Evolutionary conservation across 1,140 invertebrate species (phyloP).

Genomic region (Oppia nitens): DNA sequence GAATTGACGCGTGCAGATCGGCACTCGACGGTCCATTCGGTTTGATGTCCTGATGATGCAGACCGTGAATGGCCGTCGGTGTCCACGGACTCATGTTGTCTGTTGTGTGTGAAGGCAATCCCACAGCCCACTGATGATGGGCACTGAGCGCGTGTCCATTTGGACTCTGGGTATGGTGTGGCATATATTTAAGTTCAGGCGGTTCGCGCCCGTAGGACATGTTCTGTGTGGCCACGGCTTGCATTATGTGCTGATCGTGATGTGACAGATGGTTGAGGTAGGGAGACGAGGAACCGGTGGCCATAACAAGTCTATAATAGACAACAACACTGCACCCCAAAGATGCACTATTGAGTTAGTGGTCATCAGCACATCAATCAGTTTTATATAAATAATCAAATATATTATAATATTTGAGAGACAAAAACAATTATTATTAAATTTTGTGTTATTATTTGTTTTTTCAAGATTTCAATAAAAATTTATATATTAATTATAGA

Average conservation of each 20-base stretch:
- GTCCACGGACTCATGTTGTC: constrained; percentile 54
- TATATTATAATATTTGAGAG: no score
- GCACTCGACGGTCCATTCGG: constrained; percentile 18
- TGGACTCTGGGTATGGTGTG: constrained; percentile 52
- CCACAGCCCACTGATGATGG: constrained; percentile 58
- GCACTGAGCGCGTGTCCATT: constrained; percentile 45
- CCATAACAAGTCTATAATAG: constrained; percentile 17
- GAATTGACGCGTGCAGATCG: background rate
- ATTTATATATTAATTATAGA: no score
- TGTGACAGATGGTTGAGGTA: constrained; percentile 17
- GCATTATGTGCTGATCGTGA: constrained; percentile 18
- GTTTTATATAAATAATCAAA: no score
- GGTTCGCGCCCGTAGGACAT: constrained; percentile 38
- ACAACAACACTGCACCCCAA: no score
- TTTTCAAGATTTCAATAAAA: no score
- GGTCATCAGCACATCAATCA: background rate
- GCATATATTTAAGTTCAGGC: constrained; percentile 86
- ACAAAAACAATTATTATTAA: no score
- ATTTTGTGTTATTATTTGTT: no score
- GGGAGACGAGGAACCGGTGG: constrained; percentile 21
- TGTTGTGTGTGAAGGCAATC: constrained; percentile 43
- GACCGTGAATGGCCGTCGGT: background rate
- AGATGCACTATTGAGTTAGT: background rate
- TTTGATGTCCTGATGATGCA: constrained; percentile 33
- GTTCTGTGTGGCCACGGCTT: constrained; percentile 33